These are phyloP conservation scores for Varanus salvator DNA, from an alignment of 2,113 vertebrate genomes.

Conservation along the genomic window DNA sequence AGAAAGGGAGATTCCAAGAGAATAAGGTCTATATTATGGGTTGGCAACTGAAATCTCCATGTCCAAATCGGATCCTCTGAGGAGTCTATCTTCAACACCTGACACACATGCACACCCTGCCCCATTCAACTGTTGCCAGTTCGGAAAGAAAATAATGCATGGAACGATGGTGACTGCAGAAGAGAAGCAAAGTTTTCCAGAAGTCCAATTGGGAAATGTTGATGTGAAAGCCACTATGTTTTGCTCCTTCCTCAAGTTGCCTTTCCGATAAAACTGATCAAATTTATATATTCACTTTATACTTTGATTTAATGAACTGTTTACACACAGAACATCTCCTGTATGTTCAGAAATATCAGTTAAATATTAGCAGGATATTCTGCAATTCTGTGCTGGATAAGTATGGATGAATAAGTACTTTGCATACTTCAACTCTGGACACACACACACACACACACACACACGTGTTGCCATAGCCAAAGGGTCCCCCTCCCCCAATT, in stretches of 20 bases:
- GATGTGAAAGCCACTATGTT: not conserved
- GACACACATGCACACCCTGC: too few relatives aligned
- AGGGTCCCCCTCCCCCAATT: too few relatives aligned
- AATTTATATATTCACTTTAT: not conserved
- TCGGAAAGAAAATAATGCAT: not conserved
- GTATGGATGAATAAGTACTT: not conserved
- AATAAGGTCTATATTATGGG: not conserved
- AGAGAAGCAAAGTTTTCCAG: not conserved
- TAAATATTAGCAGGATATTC: not conserved
- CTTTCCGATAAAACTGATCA: not conserved
- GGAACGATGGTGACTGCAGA: not conserved
- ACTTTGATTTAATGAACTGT: not conserved
- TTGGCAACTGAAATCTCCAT: not conserved
- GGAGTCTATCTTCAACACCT: not conserved
- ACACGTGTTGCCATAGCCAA: too few relatives aligned
- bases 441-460: too few relatives aligned
- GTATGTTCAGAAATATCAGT: not conserved
- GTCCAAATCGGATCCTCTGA: not conserved
- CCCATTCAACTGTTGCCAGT: not conserved
- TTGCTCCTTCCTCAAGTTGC: not conserved
- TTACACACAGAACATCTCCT: not conserved
- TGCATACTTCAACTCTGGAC: not conserved
- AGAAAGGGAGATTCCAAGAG: not conserved
- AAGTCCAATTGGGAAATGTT: too few relatives aligned
- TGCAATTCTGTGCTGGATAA: not conserved